These are phyloP conservation scores for Synanthedon vespiformis DNA, from an alignment of 2,888 invertebrate genomes.

Conservation along the genomic window DNA sequence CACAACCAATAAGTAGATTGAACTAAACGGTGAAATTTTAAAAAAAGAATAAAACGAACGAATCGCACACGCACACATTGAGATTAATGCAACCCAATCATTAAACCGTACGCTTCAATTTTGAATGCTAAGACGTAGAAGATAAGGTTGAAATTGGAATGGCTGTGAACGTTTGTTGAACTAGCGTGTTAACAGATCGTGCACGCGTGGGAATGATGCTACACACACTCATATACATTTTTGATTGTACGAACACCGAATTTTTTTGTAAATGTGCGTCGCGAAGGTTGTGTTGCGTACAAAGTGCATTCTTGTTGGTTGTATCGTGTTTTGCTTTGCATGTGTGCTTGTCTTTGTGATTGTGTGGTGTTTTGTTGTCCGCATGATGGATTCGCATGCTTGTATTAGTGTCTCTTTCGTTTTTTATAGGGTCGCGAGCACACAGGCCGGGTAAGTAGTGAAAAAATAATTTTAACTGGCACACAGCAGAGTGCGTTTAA, in stretches of 20 bases:
- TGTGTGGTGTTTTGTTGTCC: conserved; percentile 51
- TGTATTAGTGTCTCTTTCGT: conserved; percentile 58
- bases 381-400: conserved; percentile 61
- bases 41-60: conserved; percentile 69
- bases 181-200: conserved; percentile 55
- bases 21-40: conserved; percentile 71
- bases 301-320: conserved; percentile 49
- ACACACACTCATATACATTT: conserved; percentile 34
- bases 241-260: conserved; percentile 66
- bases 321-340: conserved; percentile 31
- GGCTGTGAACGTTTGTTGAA: conserved; percentile 27
- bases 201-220: conserved; percentile 52
- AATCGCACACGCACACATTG: conserved; percentile 53
- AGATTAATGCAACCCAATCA: conserved; percentile 59
- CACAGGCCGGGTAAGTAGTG: conserved; percentile 52
- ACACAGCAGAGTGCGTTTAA: conserved; percentile 63
- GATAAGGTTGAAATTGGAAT: neutral
- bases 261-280: conserved; percentile 38
- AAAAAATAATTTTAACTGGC: conserved; percentile 70
- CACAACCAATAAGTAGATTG: conserved; percentile 68
- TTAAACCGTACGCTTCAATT: conserved; percentile 21
- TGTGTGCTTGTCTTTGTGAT: conserved; percentile 16
- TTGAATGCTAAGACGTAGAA: neutral
- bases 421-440: conserved; percentile 38
- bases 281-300: conserved; percentile 19